A percentile compares a stretch with the other conserved stretches of the same genome.
These are phyloP conservation scores for Linurgus olivaceus DNA, from an alignment of 2,797 vertebrate genomes.

Conservation along the genomic window DNA sequence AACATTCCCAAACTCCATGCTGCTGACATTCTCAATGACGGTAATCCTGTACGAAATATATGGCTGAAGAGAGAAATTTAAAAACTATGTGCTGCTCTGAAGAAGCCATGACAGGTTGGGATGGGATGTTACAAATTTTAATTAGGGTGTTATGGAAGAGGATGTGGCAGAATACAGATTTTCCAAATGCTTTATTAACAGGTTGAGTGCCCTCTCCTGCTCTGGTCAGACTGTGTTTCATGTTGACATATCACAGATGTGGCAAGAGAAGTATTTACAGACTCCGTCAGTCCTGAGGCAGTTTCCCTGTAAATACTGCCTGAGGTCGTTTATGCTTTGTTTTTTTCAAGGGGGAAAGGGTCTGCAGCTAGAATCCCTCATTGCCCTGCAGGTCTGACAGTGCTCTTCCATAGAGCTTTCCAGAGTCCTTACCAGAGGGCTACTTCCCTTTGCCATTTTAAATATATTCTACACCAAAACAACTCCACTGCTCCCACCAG, in stretches of 20 bases:
- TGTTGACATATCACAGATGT: neutral
- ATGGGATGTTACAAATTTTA: neutral
- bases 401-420: neutral
- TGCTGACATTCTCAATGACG: neutral
- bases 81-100: neutral
- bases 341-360: neutral
- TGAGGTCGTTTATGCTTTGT: neutral
- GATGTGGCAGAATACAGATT: neutral
- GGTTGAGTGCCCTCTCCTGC: neutral
- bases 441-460: neutral
- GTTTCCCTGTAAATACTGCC: neutral
- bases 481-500: neutral
- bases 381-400: neutral
- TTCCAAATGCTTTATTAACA: neutral
- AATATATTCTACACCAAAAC: neutral
- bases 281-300: neutral
- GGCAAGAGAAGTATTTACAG: neutral
- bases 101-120: neutral
- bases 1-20: neutral
- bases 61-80: neutral
- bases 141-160: neutral
- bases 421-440: fast-evolving
- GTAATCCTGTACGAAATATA: neutral
- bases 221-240: neutral
- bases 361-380: neutral